Percentiles rank a stretch among this genome's conserved stretches.
These are phyloP conservation scores for Eriocheir sinensis DNA, from an alignment of 1,140 invertebrate species.

Conservation along the genomic window DNA sequence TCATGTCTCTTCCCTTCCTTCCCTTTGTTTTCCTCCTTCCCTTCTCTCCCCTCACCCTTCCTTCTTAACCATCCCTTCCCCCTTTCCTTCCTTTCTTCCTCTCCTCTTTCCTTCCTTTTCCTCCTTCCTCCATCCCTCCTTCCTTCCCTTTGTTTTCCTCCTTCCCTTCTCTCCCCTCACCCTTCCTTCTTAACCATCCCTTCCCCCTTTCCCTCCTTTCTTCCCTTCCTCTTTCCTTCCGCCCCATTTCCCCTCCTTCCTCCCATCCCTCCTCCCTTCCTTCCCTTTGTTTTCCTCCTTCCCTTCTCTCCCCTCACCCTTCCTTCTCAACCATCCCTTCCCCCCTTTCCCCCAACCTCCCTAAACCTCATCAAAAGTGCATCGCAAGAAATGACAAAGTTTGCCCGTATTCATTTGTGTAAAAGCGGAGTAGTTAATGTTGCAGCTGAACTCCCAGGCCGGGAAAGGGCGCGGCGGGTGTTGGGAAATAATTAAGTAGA, in stretches of 20 bases:
- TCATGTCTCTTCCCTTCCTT: not conserved
- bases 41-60: not conserved
- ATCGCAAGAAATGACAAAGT: not conserved
- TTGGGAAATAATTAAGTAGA: conserved; percentile 3
- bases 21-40: not conserved
- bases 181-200: not conserved
- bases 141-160: not conserved
- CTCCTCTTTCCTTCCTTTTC: not conserved
- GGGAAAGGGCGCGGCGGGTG: not conserved
- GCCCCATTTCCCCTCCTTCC: not conserved
- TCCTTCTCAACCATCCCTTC: not conserved
- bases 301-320: not conserved
- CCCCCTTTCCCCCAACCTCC: not conserved
- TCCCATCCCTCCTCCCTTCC: not conserved
- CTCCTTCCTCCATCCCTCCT: not conserved
- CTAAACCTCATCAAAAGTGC: not conserved
- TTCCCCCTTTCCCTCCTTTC: not conserved
- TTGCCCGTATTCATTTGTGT: not conserved
- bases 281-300: not conserved
- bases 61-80: not conserved
- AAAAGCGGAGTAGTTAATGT: conserved; percentile 3
- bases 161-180: not conserved
- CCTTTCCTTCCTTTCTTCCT: not conserved
- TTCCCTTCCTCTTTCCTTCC: not conserved
- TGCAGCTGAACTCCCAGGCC: not conserved